A percentile compares a stretch with the other conserved stretches of the same genome.
These are phyloP conservation scores for Malachius bipustulatus DNA, from an alignment of 2,888 invertebrate species.

Conservation along the genomic window DNA sequence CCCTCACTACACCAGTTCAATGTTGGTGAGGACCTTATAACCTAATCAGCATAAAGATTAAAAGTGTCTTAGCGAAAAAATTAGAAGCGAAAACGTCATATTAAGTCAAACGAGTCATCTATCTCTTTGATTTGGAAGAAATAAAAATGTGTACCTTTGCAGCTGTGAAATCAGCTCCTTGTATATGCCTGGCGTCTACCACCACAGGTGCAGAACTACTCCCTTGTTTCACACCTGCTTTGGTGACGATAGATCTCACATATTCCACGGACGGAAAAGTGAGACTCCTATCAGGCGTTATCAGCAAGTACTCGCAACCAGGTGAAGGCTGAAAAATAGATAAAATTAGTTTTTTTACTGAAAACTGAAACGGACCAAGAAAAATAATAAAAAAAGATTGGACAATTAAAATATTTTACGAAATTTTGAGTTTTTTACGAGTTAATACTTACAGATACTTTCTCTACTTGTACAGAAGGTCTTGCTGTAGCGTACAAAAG, in stretches of 20 bases:
- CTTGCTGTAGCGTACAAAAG: constrained; percentile 51
- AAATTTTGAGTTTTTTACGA: no score
- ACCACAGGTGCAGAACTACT: constrained; percentile 46
- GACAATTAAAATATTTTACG: no score
- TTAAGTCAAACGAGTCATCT: no score
- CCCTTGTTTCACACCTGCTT: constrained; percentile 52
- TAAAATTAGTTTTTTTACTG: not conserved
- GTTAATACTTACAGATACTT: constrained; percentile 44
- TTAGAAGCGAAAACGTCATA: no score
- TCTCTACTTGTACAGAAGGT: constrained; percentile 47
- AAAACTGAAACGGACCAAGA: no score
- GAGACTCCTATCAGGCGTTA: constrained; percentile 50
- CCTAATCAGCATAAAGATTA: no score
- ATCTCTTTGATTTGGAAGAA: no score
- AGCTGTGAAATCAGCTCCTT: constrained; percentile 54
- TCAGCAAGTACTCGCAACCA: constrained; percentile 44
- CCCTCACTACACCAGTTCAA: no score
- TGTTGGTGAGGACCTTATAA: no score
- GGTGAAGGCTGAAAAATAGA: constrained; percentile 37
- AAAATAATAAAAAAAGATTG: no score
- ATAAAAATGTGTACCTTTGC: constrained; percentile 41
- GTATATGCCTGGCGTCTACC: constrained; percentile 49
- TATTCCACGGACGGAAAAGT: constrained; percentile 55
- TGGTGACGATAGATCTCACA: constrained; percentile 54
- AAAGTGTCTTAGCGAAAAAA: no score